These are phyloP conservation scores for cattle (Bos taurus) DNA, from an alignment of 2,113 vertebrate genomes.

Conservation along the genomic window DNA sequence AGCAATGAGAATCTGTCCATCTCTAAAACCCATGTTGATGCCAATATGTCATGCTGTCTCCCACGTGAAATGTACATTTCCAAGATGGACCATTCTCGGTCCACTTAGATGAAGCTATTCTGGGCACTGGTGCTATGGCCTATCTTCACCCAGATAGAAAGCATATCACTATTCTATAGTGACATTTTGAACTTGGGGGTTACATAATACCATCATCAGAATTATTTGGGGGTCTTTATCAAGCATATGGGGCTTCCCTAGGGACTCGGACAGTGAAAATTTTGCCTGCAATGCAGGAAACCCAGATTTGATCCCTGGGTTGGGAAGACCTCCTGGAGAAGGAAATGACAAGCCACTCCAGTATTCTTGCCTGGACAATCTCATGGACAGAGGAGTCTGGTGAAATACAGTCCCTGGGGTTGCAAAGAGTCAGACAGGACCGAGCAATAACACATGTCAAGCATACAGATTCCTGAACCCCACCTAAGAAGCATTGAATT, in stretches of 20 bases:
- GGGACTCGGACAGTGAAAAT: background rate
- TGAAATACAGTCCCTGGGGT: background rate
- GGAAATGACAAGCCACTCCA: background rate
- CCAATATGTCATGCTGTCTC: accelerated
- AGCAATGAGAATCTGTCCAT: background rate
- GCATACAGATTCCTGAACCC: background rate
- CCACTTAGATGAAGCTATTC: background rate
- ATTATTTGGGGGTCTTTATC: background rate
- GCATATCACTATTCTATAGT: background rate
- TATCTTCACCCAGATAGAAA: background rate
- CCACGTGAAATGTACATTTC: background rate
- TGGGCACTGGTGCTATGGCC: background rate
- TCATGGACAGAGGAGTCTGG: background rate
- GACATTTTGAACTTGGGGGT: background rate
- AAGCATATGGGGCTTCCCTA: background rate
- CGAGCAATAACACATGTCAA: accelerated
- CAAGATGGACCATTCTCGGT: background rate
- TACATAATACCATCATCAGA: too few relatives aligned
- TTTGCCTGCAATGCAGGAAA: background rate
- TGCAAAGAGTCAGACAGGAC: background rate
- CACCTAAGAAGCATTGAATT: background rate
- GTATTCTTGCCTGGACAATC: background rate
- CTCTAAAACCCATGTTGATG: background rate
- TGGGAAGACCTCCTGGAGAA: background rate
- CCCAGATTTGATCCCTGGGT: accelerated